Evolutionary conservation across 2,113 vertebrate genomes (phyloP).

Genomic region (Passer montanus): DNA sequence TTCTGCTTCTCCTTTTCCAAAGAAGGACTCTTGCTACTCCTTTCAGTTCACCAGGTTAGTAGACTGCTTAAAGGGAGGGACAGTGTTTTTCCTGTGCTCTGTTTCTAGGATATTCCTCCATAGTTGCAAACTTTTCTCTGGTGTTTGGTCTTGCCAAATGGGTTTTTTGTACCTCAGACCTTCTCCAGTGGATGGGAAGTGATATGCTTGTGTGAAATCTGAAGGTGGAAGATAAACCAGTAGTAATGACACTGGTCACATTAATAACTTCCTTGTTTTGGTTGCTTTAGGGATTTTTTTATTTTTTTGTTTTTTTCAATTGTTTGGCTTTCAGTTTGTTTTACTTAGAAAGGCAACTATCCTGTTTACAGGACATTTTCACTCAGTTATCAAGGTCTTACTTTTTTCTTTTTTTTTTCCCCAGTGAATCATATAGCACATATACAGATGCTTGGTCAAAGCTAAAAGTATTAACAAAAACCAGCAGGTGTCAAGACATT

Average conservation of each 20-base stretch:
- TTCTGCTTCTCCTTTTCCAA: not conserved
- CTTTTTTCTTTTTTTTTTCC: not conserved
- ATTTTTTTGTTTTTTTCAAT: not conserved
- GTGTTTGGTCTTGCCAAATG: rapidly evolving
- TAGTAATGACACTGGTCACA: not conserved
- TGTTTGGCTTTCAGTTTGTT: not conserved
- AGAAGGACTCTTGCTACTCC: not conserved
- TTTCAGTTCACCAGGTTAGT: not conserved
- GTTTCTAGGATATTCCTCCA: not conserved
- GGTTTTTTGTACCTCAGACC: not conserved
- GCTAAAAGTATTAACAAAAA: not conserved
- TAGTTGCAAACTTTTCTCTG: not conserved
- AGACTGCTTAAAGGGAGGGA: not conserved
- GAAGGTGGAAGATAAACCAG: not conserved
- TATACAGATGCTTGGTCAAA: not conserved
- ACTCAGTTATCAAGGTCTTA: not conserved
- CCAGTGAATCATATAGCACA: not conserved
- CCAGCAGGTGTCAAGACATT: not conserved
- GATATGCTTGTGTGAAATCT: not conserved
- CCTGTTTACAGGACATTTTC: not conserved
- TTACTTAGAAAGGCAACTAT: not conserved
- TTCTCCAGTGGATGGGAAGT: not conserved
- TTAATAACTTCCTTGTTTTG: not conserved
- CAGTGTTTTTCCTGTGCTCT: not conserved
- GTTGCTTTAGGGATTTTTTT: too few relatives aligned